Base-by-base conservation (phyloP, 2,797 vertebrate genomes). In the Emys orbicularis region DNA sequence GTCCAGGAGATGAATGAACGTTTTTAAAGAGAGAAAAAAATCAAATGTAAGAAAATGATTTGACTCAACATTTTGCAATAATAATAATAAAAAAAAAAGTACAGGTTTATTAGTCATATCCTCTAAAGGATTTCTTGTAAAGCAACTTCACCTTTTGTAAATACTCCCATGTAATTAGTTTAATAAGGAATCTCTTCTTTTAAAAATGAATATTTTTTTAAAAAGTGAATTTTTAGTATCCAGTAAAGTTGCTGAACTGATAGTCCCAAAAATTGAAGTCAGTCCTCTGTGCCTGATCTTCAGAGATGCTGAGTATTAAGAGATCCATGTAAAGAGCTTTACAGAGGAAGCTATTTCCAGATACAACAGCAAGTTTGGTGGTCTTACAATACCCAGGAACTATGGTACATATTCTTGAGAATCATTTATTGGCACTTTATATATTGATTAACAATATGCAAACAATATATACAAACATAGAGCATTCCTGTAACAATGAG, bases 91-190 rank as follows among this genome's bases (percentile, higher is more conserved):
- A 12, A 93, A 92, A 12, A 97, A 94, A 97, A 96, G 88, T 96
- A 91, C 94, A 92, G 57, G 86, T 95, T 83, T 57, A 82, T 98
- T 98, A 98, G 96, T 98, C 98, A 98, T 97, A 89, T 53, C 97
- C 91, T 95, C 95, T 97, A 97, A 97, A 92, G 94, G 92, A 96
- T 97, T 98, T 98, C 98, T 98, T 97, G 98, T 97, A 97, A 98
- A 95, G 74, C 61, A 65, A n/a, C 92, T 94, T 96, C 93, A 82
- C 84, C 96, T 92, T 93, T 95, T 92, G 90, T 92, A 93, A 97
- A 77, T 68, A 90, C 89, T 93, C 54, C 86, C 91, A 68, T 49
- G 44, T 86, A 83, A 53, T 47, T 88, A 27, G 21, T 53, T 77
- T 44, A 87, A 90, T 61, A 68, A 90, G 84, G 92, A 79, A 87